Conservation (phyloP, 2,888 invertebrate species). For the Oligia latruncula region DNA sequence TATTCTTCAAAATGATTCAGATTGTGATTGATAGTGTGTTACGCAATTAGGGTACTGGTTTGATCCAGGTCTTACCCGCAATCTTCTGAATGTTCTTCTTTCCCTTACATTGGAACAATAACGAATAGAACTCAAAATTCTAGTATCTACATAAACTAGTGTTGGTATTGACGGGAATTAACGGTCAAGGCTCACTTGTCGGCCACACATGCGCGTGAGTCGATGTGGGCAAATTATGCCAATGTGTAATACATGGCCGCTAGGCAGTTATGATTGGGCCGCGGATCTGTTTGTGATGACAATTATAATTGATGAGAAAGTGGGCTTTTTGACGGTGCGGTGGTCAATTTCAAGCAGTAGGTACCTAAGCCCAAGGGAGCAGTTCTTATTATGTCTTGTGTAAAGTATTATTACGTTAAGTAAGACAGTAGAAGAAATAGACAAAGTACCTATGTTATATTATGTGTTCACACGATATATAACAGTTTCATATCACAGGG, state of each 20-base stretch:
- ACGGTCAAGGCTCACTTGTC: slow-evolving; percentile 77
- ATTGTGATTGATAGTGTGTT: background rate
- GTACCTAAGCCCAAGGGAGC: background rate
- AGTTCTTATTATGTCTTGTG: too few relatives aligned
- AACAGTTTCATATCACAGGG: background rate
- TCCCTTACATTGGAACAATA: background rate
- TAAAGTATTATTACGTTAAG: too few relatives aligned
- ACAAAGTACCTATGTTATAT: too few relatives aligned
- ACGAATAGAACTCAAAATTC: slow-evolving; percentile 45
- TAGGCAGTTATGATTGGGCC: slow-evolving; percentile 33
- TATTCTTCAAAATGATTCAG: background rate
- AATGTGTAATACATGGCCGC: slow-evolving; percentile 47
- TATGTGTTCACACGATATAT: too few relatives aligned
- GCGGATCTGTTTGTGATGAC: slow-evolving; percentile 26
- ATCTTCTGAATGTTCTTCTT: background rate
- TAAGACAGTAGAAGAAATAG: too few relatives aligned
- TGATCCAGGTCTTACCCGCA: background rate
- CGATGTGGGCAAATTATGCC: slow-evolving; percentile 49
- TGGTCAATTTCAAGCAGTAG: background rate
- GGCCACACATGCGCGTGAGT: slow-evolving; percentile 41
- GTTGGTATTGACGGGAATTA: slow-evolving; percentile 71
- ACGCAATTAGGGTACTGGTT: background rate
- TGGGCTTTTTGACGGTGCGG: background rate
- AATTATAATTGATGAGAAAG: background rate
- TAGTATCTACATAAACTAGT: slow-evolving; percentile 42